These are phyloP conservation scores for Porites australiensis DNA, from an alignment of 64 coral and sea anemone species.

Conservation along the genomic window DNA sequence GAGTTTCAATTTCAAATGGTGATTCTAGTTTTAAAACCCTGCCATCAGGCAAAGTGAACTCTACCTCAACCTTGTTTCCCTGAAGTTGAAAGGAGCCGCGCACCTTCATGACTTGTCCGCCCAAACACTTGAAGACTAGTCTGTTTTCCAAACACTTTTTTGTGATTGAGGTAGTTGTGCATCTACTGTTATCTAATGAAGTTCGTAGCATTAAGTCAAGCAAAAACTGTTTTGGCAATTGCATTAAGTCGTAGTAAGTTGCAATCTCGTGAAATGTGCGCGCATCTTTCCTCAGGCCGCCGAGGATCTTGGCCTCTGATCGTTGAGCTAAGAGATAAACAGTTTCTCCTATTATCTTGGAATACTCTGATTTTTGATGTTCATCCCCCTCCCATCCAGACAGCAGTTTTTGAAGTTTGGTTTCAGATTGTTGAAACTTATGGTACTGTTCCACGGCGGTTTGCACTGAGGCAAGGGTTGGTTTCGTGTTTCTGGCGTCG, in stretches of 20 bases:
- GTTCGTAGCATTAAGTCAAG: constrained; percentile 45
- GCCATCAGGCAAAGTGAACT: constrained; percentile 55
- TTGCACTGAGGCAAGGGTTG: neutral
- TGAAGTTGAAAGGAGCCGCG: neutral
- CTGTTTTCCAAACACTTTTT: constrained; percentile 26
- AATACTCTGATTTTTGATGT: neutral
- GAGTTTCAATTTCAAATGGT: neutral
- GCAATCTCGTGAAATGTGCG: neutral
- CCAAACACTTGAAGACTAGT: constrained; percentile 7
- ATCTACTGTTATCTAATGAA: constrained; percentile 28
- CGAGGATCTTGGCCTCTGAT: constrained; percentile 35
- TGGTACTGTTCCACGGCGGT: neutral
- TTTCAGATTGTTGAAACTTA: neutral
- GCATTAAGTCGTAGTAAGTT: neutral
- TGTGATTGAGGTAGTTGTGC: constrained; percentile 19
- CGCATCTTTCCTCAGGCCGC: constrained; percentile 4
- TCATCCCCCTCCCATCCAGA: neutral
- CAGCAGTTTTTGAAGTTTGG: neutral
- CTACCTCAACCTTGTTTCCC: constrained; percentile 7
- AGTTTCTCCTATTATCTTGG: constrained; percentile 16
- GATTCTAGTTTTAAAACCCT: neutral
- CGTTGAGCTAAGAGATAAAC: constrained; percentile 17
- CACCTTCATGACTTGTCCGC: constrained; percentile 21
- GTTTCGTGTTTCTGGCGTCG: neutral
- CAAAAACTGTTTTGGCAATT: constrained; percentile 1